Evolutionary conservation across 2,888 invertebrate genomes (phyloP), one percentile per base, ranked within the genome.

Genomic region (Agrochola macilenta): DNA sequence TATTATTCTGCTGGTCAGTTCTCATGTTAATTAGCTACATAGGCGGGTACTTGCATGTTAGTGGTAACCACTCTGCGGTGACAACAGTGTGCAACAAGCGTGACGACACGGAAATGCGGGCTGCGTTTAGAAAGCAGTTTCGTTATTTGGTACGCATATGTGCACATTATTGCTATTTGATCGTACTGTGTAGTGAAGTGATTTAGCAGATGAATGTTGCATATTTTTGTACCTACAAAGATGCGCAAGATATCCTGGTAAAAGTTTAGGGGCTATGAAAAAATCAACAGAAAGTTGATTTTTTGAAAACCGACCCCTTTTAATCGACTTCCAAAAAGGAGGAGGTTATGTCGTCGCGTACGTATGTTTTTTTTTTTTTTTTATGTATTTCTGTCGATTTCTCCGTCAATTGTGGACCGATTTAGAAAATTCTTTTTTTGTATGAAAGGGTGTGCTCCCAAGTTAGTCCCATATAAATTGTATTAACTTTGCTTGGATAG

Each of bases 61-160:
- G 65, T 68, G 85, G 76, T 57, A 26, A 76, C 58, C 49, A 63
- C 35, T 81, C 72, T 80, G 68, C 74, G 86, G 87, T 89, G 91
- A 90, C 90, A 90, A 88, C 89, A 80, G 86, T 80, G 79, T 66
- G 83, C 86, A 89, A 81, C 83, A 82, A 88, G 88, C 92, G 91
- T 91, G 91, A 92, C 93, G 90, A 90, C 90, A 87, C 91, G 90
- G 93, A 92, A 92, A 93, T 92, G 90, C 92, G 90, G 92, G 92
- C 79, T 81, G 72, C 87, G 86, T 91, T 93, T 93, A 92, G 92
- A 94, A 93, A 93, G 92, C 90, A 79, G 89, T 89, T 91, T 76
- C 63, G 79, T 85, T 87, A 87, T 88, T 82, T 81, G 72, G 77
- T 86, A 73, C 79, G 70, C 80, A 88, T 89, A 87, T 84, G 70